phyloP scores from a whole-genome alignment of 2,113 vertebrate species.

The Aix galericulata region DNA sequence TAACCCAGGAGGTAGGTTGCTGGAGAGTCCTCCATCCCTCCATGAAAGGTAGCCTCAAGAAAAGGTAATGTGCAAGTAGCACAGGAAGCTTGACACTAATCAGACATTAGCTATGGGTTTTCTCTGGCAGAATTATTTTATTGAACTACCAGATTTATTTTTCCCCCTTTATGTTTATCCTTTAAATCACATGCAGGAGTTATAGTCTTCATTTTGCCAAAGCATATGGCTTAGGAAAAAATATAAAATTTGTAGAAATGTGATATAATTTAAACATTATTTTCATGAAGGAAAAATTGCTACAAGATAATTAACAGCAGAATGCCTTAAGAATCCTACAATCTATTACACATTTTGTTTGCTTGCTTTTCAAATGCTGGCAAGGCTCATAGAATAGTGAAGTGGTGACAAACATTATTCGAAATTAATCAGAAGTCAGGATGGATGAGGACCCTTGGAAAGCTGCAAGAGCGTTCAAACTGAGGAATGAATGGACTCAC shows the following conservation, averaged over 20 bases:
- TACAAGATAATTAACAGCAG: background rate
- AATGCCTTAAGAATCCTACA: background rate
- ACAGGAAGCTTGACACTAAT: background rate
- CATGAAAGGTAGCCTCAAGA: background rate
- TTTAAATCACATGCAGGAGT: background rate
- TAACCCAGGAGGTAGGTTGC: background rate
- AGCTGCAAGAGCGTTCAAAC: background rate
- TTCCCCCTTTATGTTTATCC: background rate
- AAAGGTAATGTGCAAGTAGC: background rate
- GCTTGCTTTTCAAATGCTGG: background rate
- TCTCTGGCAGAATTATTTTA: background rate
- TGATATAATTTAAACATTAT: background rate
- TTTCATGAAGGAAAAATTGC: background rate
- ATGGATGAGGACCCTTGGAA: background rate
- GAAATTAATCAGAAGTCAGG: background rate
- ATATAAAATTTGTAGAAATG: background rate
- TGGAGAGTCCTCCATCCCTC: background rate
- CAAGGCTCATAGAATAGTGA: background rate
- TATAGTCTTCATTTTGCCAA: background rate
- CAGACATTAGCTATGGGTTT: slow-evolving; percentile 17
- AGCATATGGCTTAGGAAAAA: background rate
- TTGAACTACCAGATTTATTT: background rate
- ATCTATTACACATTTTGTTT: background rate
- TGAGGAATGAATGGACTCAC: background rate
- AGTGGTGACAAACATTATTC: background rate